These are phyloP conservation scores for Drosophila colorata DNA, from an alignment of 2,888 invertebrate species.

Conservation along the genomic window DNA sequence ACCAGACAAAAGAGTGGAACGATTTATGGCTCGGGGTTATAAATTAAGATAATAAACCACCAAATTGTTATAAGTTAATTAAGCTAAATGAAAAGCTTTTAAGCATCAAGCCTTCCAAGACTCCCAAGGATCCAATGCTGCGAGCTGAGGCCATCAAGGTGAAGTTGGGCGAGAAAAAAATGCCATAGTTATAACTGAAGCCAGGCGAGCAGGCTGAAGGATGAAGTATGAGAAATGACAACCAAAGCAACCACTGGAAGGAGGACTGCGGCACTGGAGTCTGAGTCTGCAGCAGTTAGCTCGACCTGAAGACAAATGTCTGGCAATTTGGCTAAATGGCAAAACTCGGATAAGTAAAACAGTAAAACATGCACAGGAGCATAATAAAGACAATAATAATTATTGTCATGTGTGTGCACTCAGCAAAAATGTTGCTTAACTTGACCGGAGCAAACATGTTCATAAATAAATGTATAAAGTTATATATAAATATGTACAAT, in stretches of 20 bases:
- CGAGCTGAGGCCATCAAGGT: constrained; percentile 45
- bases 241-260: constrained; percentile 18
- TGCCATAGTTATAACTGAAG: constrained; percentile 40
- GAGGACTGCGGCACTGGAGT: constrained; percentile 7
- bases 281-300: constrained; percentile 14
- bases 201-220: constrained; percentile 20
- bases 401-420: constrained; percentile 71
- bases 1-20: constrained; percentile 29
- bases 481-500: neutral
- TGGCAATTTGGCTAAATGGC: constrained; percentile 80
- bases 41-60: constrained; percentile 79
- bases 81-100: constrained; percentile 81
- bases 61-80: constrained; percentile 81
- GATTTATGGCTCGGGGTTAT: constrained; percentile 63
- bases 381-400: constrained; percentile 80
- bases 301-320: constrained; percentile 73
- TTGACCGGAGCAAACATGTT: neutral
- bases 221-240: constrained; percentile 32
- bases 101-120: constrained; percentile 46
- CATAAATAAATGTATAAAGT: neutral
- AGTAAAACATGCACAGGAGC: constrained; percentile 74
- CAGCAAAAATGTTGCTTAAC: neutral
- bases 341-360: constrained; percentile 67
- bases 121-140: constrained; percentile 27
- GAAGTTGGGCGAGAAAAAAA: constrained; percentile 28